These are phyloP conservation scores for Saccostrea glomerata DNA, from an alignment of 1,140 invertebrate species.

Conservation along the genomic window DNA sequence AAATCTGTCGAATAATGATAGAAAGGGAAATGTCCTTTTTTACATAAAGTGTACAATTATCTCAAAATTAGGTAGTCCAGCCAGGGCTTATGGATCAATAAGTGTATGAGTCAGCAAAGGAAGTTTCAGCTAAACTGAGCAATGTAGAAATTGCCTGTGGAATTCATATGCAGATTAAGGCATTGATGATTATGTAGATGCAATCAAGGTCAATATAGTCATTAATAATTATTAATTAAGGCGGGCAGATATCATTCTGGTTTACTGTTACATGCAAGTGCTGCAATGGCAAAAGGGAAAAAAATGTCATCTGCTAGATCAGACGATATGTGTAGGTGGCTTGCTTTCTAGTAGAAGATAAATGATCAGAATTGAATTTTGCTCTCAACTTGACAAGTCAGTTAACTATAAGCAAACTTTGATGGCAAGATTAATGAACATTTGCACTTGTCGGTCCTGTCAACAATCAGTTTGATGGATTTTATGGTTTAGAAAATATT, in stretches of 20 bases:
- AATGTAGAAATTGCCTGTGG: no score
- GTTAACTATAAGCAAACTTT: not conserved
- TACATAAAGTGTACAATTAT: not conserved
- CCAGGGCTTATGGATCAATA: not conserved
- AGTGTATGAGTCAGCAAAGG: not conserved
- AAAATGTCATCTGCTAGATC: no score
- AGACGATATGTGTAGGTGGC: not conserved
- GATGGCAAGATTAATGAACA: not conserved
- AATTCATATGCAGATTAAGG: no score
- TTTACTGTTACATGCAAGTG: no score
- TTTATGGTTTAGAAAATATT: not conserved
- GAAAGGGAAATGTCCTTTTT: conserved; percentile 23
- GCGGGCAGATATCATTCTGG: no score
- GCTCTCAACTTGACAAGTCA: not conserved
- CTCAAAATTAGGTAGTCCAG: not conserved
- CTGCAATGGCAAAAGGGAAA: no score
- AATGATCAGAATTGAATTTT: not conserved
- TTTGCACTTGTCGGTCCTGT: conserved; percentile 11
- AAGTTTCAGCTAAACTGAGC: no score
- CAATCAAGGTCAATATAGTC: no score
- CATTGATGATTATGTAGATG: no score
- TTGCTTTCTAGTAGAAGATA: not conserved
- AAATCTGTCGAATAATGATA: not conserved
- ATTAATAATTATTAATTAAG: no score
- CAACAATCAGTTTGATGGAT: not conserved